These are phyloP conservation scores for Acanthopagrus latus DNA, from an alignment of 2,797 vertebrate genomes.

Conservation along the genomic window DNA sequence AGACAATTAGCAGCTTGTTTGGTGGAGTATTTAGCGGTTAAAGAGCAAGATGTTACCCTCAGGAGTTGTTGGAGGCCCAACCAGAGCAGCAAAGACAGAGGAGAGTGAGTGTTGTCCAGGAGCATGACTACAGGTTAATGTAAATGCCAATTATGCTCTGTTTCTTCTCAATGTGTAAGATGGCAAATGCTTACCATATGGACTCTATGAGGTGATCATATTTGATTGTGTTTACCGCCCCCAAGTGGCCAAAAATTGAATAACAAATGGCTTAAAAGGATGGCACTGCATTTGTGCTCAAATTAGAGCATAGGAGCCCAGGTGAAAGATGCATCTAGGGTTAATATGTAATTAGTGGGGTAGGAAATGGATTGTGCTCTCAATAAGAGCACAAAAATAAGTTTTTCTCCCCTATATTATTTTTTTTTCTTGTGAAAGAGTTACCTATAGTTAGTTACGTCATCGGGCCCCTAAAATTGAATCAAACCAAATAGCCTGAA, in stretches of 20 bases:
- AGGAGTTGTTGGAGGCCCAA: neutral
- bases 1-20: neutral
- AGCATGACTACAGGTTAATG: neutral
- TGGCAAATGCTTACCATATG: neutral
- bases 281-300: neutral
- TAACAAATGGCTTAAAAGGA: neutral
- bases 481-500: too few relatives aligned
- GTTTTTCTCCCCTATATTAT: neutral
- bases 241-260: neutral
- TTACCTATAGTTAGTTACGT: too few relatives aligned
- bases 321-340: neutral
- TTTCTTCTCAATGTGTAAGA: neutral
- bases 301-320: neutral
- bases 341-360: neutral
- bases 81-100: neutral
- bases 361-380: neutral
- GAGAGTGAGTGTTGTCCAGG: neutral
- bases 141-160: neutral
- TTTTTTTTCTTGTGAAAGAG: neutral
- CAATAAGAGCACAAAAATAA: too few relatives aligned
- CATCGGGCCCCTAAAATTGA: too few relatives aligned
- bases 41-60: neutral
- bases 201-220: neutral
- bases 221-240: neutral
- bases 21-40: neutral